Percentiles rank a stretch among this genome's conserved stretches.
Evolutionary conservation across 2,888 invertebrate genomes (phyloP).

Genomic region (Emmelina monodactyla): DNA sequence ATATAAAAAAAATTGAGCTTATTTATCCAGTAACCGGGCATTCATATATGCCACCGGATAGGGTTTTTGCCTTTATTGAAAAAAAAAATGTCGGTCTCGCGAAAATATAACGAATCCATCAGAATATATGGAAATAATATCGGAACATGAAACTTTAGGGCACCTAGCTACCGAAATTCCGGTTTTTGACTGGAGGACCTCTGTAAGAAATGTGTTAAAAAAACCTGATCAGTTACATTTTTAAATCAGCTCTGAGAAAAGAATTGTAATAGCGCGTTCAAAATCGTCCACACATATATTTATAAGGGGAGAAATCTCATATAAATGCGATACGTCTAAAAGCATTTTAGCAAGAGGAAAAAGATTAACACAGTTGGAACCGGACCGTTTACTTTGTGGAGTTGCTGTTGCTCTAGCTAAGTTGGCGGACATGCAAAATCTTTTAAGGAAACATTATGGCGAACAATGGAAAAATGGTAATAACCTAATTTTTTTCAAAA

Average conservation of each 20-base stretch:
- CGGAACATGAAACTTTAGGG: conserved; percentile 7
- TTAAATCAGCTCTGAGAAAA: conserved; percentile 4
- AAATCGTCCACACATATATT: conserved; percentile 3
- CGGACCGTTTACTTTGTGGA: conserved; percentile 6
- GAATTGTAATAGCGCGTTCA: conserved; percentile 6
- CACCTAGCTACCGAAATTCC: conserved; percentile 6
- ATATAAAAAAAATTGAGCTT: conserved; percentile 6
- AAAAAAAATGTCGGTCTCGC: conserved; percentile 6
- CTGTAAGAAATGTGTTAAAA: conserved; percentile 7
- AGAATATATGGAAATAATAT: conserved; percentile 9
- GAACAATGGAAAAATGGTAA: conserved; percentile 4
- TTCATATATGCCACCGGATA: conserved; percentile 12
- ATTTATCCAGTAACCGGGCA: conserved; percentile 13
- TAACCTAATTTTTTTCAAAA: conserved; percentile 4
- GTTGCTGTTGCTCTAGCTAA: conserved; percentile 2
- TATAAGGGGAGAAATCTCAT: conserved; percentile 6
- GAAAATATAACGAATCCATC: conserved; percentile 8
- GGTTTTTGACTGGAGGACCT: conserved; percentile 6
- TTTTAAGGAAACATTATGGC: conserved; percentile 6
- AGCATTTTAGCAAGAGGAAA: conserved; percentile 5
- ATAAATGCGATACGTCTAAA: conserved; percentile 4
- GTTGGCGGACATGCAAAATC: conserved; percentile 4
- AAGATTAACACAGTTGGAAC: conserved; percentile 4
- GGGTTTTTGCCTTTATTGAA: conserved; percentile 13
- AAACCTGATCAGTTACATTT: conserved; percentile 6